A percentile compares a stretch with the other conserved stretches of the same genome.
Evolutionary conservation across 2,888 invertebrate genomes (phyloP).

Genomic region (Mythimna pallens): DNA sequence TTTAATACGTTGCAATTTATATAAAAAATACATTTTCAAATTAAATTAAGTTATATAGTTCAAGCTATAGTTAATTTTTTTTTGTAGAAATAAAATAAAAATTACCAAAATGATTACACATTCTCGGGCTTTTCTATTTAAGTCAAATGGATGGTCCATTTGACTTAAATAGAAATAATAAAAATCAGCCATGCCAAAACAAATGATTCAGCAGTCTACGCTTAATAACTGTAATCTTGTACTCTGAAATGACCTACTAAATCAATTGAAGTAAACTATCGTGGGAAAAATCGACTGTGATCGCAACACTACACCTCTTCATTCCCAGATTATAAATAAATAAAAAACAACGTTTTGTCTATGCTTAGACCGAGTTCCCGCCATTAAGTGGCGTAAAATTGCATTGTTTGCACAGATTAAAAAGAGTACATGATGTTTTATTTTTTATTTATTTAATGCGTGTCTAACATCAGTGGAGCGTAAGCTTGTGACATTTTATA

Average conservation of each 20-base stretch:
- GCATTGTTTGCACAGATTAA: conserved; percentile 40
- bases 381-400: conserved; percentile 35
- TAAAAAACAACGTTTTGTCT: conserved; percentile 45
- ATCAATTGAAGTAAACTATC: conserved; percentile 44
- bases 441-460: not conserved
- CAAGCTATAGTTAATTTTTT: no score
- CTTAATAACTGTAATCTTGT: conserved; percentile 11
- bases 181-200: conserved; percentile 5
- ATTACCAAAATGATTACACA: no score
- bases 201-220: conserved; percentile 22
- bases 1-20: no score
- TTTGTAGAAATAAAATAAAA: no score
- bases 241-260: conserved; percentile 39
- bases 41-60: no score
- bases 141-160: no score
- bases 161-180: not conserved
- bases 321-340: conserved; percentile 41
- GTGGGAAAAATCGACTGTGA: conserved; percentile 45
- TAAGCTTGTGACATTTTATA: not conserved
- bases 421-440: conserved; percentile 12
- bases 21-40: no score
- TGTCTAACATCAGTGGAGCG: not conserved
- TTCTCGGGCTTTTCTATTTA: no score
- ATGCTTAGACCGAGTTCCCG: conserved; percentile 30
- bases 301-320: conserved; percentile 33